Percentiles rank a stretch among this genome's conserved stretches.
phyloP scores from a whole-genome alignment of 2,888 invertebrate genomes.

The Odontomyia ornata region DNA sequence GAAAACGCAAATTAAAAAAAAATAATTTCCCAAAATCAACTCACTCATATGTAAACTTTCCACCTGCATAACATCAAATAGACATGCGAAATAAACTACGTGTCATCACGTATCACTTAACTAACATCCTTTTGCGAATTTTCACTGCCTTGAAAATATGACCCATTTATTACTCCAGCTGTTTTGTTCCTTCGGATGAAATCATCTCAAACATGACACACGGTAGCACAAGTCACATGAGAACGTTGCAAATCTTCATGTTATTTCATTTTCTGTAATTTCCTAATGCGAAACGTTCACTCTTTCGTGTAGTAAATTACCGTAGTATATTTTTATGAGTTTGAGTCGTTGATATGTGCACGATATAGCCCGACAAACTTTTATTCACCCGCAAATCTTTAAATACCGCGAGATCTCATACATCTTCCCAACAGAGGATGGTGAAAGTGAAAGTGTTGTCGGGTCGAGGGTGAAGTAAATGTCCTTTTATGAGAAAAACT shows the following conservation, averaged over 20 bases:
- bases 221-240: not conserved
- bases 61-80: too few relatives aligned
- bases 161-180: not conserved
- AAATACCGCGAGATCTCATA: not conserved
- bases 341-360: not conserved
- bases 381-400: not conserved
- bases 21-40: too few relatives aligned
- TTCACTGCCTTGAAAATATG: not conserved
- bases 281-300: constrained; percentile 2
- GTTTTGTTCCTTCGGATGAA: not conserved
- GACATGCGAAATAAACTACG: not conserved
- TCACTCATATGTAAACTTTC: too few relatives aligned
- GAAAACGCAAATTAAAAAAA: too few relatives aligned
- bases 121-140: not conserved
- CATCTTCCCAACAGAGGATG: not conserved
- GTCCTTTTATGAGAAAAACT: too few relatives aligned
- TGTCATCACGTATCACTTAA: not conserved
- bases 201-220: not conserved
- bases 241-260: not conserved
- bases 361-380: not conserved
- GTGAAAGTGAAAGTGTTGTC: not conserved
- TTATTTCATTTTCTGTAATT: constrained; percentile 1
- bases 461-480: not conserved
- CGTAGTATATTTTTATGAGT: not conserved
- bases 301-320: not conserved